These are phyloP conservation scores for Macropodus opercularis DNA, from an alignment of 2,797 vertebrate species.

Conservation along the genomic window DNA sequence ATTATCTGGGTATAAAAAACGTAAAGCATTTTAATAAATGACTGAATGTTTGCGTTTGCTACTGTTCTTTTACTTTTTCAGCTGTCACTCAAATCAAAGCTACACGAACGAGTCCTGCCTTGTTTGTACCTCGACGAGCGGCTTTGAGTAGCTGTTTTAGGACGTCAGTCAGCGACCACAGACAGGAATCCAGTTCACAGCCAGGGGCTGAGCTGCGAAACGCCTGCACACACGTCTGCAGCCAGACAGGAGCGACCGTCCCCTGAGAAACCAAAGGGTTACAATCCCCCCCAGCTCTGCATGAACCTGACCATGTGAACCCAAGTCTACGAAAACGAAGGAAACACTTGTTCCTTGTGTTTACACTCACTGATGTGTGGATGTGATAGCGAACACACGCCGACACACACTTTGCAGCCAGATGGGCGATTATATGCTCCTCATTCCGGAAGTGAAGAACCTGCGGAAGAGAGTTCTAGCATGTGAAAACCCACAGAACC, in stretches of 20 bases:
- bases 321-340: no score
- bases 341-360: no score
- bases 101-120: no score
- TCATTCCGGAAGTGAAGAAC: conserved; percentile 68
- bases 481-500: neutral
- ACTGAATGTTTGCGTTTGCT: neutral
- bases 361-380: conserved; percentile 53
- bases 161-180: conserved; percentile 81
- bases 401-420: conserved; percentile 84
- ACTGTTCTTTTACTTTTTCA: no score
- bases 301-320: no score
- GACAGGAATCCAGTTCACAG: conserved; percentile 66
- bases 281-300: no score
- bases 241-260: conserved; percentile 78
- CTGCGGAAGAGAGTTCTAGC: conserved; percentile 66
- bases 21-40: no score
- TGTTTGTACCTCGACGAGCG: conserved; percentile 53
- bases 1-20: no score
- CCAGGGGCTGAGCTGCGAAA: conserved; percentile 66
- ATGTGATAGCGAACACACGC: conserved; percentile 80
- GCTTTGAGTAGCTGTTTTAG: conserved; percentile 81
- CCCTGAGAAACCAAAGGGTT: conserved; percentile 67
- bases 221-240: conserved; percentile 72
- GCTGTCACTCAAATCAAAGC: neutral
- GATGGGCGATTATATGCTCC: conserved; percentile 85